phyloP scores from a whole-genome alignment of 23 tunicate genomes.

The Ascidia mentula region DNA sequence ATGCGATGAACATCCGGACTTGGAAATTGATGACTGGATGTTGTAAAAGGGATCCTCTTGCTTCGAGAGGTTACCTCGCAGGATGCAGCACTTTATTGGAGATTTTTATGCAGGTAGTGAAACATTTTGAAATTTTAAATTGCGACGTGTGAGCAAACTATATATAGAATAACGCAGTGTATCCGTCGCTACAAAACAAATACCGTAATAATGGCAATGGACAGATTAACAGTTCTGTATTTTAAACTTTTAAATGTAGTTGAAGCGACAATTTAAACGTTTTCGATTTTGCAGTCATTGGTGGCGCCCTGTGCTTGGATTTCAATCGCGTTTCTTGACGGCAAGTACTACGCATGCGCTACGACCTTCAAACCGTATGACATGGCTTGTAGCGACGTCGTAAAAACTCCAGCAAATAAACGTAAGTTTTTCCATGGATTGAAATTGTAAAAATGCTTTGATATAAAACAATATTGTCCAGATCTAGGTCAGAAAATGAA shows the following conservation, averaged over 20 bases:
- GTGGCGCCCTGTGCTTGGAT: slow-evolving; percentile 83
- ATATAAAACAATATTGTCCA: too few relatives aligned
- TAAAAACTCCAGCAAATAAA: too few relatives aligned
- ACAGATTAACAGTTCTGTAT: too few relatives aligned
- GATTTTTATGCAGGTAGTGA: slow-evolving; percentile 56
- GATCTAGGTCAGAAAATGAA: too few relatives aligned
- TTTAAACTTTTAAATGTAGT: too few relatives aligned
- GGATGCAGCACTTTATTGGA: slow-evolving; percentile 49
- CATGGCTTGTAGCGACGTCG: slow-evolving; percentile 40
- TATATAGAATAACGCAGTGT: too few relatives aligned
- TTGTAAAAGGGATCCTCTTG: slow-evolving; percentile 21
- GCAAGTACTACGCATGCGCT: slow-evolving; percentile 77
- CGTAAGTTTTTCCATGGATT: too few relatives aligned
- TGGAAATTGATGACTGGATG: slow-evolving; percentile 77
- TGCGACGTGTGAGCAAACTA: too few relatives aligned
- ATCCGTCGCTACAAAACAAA: not conserved
- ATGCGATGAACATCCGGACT: slow-evolving; percentile 53
- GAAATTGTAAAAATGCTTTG: too few relatives aligned
- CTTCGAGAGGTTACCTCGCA: slow-evolving; percentile 41
- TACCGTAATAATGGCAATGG: not conserved
- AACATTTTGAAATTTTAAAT: too few relatives aligned
- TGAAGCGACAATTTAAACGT: not conserved
- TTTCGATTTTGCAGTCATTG: too few relatives aligned
- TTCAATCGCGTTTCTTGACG: slow-evolving; percentile 64
- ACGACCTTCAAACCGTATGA: slow-evolving; percentile 31